phyloP scores from a whole-genome alignment of 2,797 vertebrate genomes.

The Myotis daubentonii region DNA sequence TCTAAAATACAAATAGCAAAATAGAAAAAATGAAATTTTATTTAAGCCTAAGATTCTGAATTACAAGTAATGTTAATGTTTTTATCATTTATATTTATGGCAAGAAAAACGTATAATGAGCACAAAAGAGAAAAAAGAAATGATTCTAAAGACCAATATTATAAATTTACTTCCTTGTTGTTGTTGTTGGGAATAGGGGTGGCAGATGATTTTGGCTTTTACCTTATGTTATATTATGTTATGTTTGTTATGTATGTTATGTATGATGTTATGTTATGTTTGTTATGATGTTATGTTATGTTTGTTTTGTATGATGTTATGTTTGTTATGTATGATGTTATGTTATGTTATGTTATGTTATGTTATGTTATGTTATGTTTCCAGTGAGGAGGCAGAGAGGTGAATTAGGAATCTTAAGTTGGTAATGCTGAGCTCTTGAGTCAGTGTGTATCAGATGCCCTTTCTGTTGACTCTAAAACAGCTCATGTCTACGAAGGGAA shows the following conservation, averaged over 20 bases:
- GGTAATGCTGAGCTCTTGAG: not conserved
- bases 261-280: no score
- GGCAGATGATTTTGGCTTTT: not conserved
- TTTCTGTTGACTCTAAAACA: constrained; percentile 21
- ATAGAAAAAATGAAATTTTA: not conserved
- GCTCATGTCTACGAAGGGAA: not conserved
- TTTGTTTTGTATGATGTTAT: no score
- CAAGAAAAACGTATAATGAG: constrained; percentile 41
- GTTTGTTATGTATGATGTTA: no score
- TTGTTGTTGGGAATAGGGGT: not conserved
- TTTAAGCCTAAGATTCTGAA: constrained; percentile 46
- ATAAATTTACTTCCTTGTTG: constrained; percentile 11
- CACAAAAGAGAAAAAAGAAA: constrained; percentile 43
- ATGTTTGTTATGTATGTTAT: not conserved
- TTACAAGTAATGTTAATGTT: not conserved
- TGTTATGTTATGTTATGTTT: not conserved
- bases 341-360: no score
- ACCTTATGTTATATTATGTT: not conserved
- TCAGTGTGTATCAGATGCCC: not conserved
- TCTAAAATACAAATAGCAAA: constrained; percentile 47
- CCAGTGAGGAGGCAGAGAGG: not conserved
- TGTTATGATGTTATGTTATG: no score
- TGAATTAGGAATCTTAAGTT: constrained; percentile 30
- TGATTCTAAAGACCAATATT: constrained; percentile 21
- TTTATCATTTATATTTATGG: constrained; percentile 31